Percentiles rank a stretch among this genome's conserved stretches.
Evolutionary conservation across 2,888 invertebrate species (phyloP).

Genomic region (Cacoxenus indagator): DNA sequence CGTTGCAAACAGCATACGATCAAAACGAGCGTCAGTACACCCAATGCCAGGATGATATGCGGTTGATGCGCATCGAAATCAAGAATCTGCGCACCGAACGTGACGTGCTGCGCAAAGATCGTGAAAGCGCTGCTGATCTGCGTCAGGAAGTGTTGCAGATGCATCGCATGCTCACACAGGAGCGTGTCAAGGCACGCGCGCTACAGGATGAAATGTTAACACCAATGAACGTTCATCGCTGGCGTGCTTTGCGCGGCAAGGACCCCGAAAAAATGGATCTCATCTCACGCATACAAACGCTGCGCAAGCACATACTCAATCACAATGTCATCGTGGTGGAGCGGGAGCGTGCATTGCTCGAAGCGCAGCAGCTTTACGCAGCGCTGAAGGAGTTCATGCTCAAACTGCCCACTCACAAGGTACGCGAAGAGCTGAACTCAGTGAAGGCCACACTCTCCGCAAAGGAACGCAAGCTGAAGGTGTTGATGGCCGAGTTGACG

Average conservation of each 20-base stretch:
- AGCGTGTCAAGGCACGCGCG: slow-evolving; percentile 86
- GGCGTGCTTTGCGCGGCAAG: slow-evolving; percentile 90
- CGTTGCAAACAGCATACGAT: slow-evolving; percentile 83
- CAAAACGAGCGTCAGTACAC: slow-evolving; percentile 81
- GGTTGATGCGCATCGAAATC: slow-evolving; percentile 87
- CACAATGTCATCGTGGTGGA: slow-evolving; percentile 64
- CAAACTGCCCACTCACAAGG: slow-evolving; percentile 67
- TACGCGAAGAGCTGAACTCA: slow-evolving; percentile 66
- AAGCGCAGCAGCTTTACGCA: slow-evolving; percentile 65
- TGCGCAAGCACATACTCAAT: slow-evolving; percentile 70
- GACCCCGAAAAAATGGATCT: slow-evolving; percentile 88
- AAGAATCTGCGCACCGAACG: slow-evolving; percentile 83
- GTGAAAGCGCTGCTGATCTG: slow-evolving; percentile 85
- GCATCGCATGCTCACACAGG: slow-evolving; percentile 85
- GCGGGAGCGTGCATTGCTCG: slow-evolving; percentile 63
- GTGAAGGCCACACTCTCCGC: slow-evolving; percentile 64
- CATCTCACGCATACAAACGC: slow-evolving; percentile 84
- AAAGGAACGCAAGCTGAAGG: slow-evolving; percentile 67
- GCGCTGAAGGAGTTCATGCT: slow-evolving; percentile 68
- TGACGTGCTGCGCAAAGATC: slow-evolving; percentile 78
- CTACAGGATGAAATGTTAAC: slow-evolving; percentile 91
- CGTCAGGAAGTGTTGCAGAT: slow-evolving; percentile 79
- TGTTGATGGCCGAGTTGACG: slow-evolving; percentile 65
- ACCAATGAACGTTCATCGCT: slow-evolving; percentile 91
- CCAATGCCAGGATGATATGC: slow-evolving; percentile 85